Evolutionary conservation across 1,140 invertebrate species (phyloP), one percentile per base, ranked within the genome.

Genomic region (Dendrolimus kikuchii): DNA sequence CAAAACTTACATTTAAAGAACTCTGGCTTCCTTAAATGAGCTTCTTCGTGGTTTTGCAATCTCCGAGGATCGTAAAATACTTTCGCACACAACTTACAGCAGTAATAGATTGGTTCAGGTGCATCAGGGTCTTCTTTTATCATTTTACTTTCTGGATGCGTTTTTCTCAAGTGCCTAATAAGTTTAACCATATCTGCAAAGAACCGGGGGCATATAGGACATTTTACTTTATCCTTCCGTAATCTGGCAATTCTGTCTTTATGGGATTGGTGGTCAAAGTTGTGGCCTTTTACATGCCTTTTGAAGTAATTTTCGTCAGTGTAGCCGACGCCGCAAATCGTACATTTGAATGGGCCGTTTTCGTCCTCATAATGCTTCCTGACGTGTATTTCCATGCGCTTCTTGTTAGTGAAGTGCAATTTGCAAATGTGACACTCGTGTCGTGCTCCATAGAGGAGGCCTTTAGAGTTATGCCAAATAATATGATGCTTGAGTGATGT

Each of bases 1-100:
- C 87, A 88, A 52, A 88, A 81, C 53, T 83, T 86, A 57, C 87
- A 88, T 53, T 86, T 85, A 53, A 77, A 87, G 58, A 85, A 81
- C 46, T 75, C 70, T 2, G 74, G 81, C 49, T 87, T 88, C 6
- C 78, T 64, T 7, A 86, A 47, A 60, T 88, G 87, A 6, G 73
- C 61, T 48, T 81, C 75, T 54, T 81, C 72, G 62, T 88, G 87
- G 36, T 50, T 55, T 44, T 78, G 76, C 40, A 88, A 51, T n/a
- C 80, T 53, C 6, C 67, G 59, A 44, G 82, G 77, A 43, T 81
- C 77, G 3, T 79, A 51, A 64, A 88, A 88, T 7, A 81, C 74
- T 59, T 86, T 87, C 5, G 81, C 79, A 60, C 87, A 88, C 40
- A 88, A 54, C 46, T 83, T 85, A 54, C 87, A 88, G 3, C 75